Base-by-base conservation (phyloP, 2,797 vertebrate species). In the Hippocampus kuda region DNA sequence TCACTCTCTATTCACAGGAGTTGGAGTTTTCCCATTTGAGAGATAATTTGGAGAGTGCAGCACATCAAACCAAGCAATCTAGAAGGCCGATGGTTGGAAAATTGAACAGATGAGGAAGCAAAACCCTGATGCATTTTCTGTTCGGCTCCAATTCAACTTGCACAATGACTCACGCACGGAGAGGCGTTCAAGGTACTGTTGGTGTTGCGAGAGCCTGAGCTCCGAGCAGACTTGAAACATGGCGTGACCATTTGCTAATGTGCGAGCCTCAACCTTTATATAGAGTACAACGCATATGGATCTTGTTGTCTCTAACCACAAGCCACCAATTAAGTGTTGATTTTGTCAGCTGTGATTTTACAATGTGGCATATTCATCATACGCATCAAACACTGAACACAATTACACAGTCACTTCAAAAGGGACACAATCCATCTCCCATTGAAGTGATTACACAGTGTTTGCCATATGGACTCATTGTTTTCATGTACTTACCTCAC, bases 91-190 rank as follows among this genome's bases (percentile, higher is more conserved):
- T 91, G 86, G 88, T 88, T 80, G 84, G 89, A 87, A 91, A 90
- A 93, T 91, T 91, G 90, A 91, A 91, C 90, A 91, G 88, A 91
- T 88, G 88, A 89, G 83, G 79, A 87, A 85, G 80, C 76, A 85
- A 85, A 81, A 85, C 80, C 79, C 82, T 92, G 87, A 91, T 92
- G 85, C 88, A 91, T 91, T 91, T 91, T 90, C 85, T 74, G 91
- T 91, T 87, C 77, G 80, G 86, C 77, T 78, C 77, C 81, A 54
- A 69, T 68, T 85, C 85, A 84, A 84, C 78, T 38, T 61, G 18
- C 73, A 73, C 72, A 79, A 81, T 81, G 78, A 79, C 76, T 79
- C 5, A 0, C 74, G 83, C 73, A 79, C 74, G 83, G 74, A 78
- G 80, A 78, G 70, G 69, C 26, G 70, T 26, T 42, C 44, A 70